Conservation (phyloP, 2,888 invertebrate species). For the Stenolophus ochropezus region DNA sequence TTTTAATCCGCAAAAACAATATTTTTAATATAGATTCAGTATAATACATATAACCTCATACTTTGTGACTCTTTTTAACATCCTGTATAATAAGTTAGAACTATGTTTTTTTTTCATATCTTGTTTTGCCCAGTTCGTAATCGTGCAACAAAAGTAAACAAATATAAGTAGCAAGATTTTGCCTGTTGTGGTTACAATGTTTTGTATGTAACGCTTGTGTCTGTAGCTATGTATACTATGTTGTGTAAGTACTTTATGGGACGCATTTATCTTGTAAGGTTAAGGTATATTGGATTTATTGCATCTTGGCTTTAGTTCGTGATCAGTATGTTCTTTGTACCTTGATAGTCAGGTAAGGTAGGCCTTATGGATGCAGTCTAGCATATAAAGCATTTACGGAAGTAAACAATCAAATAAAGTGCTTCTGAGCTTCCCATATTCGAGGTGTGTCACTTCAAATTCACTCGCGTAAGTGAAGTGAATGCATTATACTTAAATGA, state of each 20-base stretch:
- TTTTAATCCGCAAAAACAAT: no score
- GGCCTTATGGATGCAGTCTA: background rate
- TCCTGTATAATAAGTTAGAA: no score
- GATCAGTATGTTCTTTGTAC: background rate
- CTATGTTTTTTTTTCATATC: no score
- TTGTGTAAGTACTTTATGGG: background rate
- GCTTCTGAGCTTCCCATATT: background rate
- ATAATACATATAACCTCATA: no score
- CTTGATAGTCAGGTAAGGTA: background rate
- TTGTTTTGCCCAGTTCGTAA: no score
- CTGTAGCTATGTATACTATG: background rate
- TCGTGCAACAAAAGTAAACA: no score
- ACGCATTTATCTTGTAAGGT: constrained; percentile 15
- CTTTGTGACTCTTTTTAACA: no score
- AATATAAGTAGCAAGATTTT: no score
- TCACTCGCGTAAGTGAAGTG: background rate
- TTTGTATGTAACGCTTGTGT: background rate
- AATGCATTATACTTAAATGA: background rate
- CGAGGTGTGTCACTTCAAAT: background rate
- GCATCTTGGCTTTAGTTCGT: background rate
- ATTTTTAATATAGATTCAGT: no score
- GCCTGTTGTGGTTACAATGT: no score
- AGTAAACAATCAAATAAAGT: background rate
- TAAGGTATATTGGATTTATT: constrained; percentile 16
- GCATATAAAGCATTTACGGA: background rate